A percentile compares a stretch with the other conserved stretches of the same genome.
Conservation (phyloP, 2,888 invertebrate genomes). For the Cyclophora punctaria region DNA sequence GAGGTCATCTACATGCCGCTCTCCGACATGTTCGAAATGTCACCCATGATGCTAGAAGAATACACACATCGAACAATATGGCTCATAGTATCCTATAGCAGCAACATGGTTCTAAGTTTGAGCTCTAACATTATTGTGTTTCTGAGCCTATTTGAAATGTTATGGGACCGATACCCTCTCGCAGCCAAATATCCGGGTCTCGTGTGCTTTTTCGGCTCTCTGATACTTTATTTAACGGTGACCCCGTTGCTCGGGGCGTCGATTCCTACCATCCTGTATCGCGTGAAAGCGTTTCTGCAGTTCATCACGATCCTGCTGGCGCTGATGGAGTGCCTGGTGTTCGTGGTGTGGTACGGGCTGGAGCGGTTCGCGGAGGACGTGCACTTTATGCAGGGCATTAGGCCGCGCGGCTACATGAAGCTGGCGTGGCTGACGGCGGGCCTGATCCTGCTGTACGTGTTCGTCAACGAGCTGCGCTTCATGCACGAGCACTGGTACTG, state of each 20-base stretch:
- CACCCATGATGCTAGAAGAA: slow-evolving; percentile 41
- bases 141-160: slow-evolving; percentile 35
- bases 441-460: slow-evolving; percentile 30
- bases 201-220: slow-evolving; percentile 23
- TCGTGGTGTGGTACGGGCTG: slow-evolving; percentile 54
- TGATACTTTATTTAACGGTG: slow-evolving; percentile 35
- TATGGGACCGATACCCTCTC: slow-evolving; percentile 24
- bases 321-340: slow-evolving; percentile 41
- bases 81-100: slow-evolving; percentile 37
- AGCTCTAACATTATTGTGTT: slow-evolving; percentile 32
- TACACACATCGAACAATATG: slow-evolving; percentile 35
- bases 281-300: slow-evolving; percentile 23
- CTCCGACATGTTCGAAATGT: slow-evolving; percentile 42
- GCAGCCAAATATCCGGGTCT: slow-evolving; percentile 40
- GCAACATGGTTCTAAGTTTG: slow-evolving; percentile 31
- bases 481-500: neutral
- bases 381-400: slow-evolving; percentile 63
- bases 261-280: slow-evolving; percentile 3
- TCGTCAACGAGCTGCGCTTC: slow-evolving; percentile 25
- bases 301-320: slow-evolving; percentile 31
- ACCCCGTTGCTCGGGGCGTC: slow-evolving; percentile 39
- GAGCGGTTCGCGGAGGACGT: slow-evolving; percentile 58
- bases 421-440: slow-evolving; percentile 36
- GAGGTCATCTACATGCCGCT: slow-evolving; percentile 25
- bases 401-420: slow-evolving; percentile 44